phyloP scores from a whole-genome alignment of 2,797 vertebrate genomes.

The Chaetodon trifasciatus region DNA sequence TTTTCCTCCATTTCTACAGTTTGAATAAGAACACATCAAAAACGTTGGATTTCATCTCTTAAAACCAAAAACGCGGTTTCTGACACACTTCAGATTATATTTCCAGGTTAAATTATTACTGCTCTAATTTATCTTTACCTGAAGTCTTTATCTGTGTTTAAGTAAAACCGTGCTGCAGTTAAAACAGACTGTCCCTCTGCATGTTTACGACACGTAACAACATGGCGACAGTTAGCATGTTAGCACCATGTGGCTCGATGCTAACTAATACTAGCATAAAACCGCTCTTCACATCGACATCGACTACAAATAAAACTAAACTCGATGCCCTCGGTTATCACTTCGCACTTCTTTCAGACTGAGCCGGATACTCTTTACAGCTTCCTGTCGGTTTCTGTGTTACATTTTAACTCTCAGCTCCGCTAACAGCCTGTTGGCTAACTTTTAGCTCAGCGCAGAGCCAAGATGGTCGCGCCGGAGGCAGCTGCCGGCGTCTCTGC shows the following conservation, averaged over 20 bases:
- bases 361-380: accelerated
- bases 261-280: background rate
- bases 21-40: no score
- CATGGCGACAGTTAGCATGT: background rate
- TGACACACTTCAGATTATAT: no score
- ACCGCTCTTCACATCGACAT: background rate
- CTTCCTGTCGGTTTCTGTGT: accelerated
- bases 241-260: constrained; percentile 49
- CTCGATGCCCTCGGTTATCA: accelerated
- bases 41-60: no score
- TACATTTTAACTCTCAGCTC: background rate
- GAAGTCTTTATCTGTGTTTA: no score
- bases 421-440: background rate
- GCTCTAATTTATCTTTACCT: no score
- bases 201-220: background rate
- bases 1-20: no score
- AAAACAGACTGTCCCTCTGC: background rate
- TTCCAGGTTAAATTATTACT: no score
- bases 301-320: no score
- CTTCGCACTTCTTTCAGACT: accelerated
- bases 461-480: constrained; percentile 62
- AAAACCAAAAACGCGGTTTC: no score
- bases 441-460: constrained; percentile 7
- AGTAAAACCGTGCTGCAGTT: no score
- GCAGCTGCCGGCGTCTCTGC: background rate